Evolutionary conservation across 2,797 vertebrate species (phyloP), one percentile per base, ranked within the genome.

Genomic region (Malurus splendens): DNA sequence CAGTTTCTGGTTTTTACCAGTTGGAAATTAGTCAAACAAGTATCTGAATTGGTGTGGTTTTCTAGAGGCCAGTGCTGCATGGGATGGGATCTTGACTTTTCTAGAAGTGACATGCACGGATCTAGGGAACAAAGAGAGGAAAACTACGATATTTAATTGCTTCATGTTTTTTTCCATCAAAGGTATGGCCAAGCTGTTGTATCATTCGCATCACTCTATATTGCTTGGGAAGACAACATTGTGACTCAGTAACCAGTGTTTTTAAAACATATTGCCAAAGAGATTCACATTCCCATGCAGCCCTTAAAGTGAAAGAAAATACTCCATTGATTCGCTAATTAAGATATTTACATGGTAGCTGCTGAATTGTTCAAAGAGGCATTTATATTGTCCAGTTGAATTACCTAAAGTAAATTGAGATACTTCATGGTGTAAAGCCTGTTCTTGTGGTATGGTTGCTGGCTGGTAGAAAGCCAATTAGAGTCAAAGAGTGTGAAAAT

Each of bases 51-150:
- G 25, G 7, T 59, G 23, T 23, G 4, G 1, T 76, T 60, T 85
- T 67, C 18, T 71, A 5, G 15, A 77, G 64, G 12, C 6, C 17
- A 16, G 28, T 7, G 12, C 39, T 73, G 19, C 0, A 1, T 14
- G 23, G 17, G 20, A 72, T 25, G 6, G 12, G 5, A 28, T 48
- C 27, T 62, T 45, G 30, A 19, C 64, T 83, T 81, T 75, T 56
- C 41, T 45, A 28, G n/a, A 42, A 39, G 10, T 66, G 52, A 8
- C 4, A 6, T 0, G 1, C 3, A n/a, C 2, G 3, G 23, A 1
- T 47, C 9, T 56, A n/a, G 28, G 14, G 10, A 38, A 89, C 52
- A 7, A 68, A 6, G 15, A 82, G 59, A 65, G 6, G 16, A 45
- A 82, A 76, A 68, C 30, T 3, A 41, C 12, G 27, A 11, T 38